Evolutionary conservation across 2,888 invertebrate species (phyloP), one percentile per base, ranked within the genome.

Genomic region (Sarcophaga subvicina): DNA sequence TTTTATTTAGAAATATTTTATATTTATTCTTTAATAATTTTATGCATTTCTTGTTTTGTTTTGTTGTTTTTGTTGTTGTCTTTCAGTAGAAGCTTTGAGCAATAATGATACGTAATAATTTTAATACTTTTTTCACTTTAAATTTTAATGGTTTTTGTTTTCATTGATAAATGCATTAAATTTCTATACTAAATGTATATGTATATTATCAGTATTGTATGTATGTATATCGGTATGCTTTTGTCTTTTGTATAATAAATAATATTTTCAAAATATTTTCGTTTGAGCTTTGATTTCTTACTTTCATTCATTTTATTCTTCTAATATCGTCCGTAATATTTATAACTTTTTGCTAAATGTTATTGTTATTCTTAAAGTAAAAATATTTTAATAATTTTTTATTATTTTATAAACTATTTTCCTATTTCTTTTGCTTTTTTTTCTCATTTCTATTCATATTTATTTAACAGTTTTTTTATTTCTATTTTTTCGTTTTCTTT

Each of bases 1-100:
- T 76, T 47, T 62, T 1, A 54, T 60, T 63, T 70, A 6, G 64
- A 71, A 76, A 67, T 59, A 45, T 45, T 73, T n/a, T 67, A 66
- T 64, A 27, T 59, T 37, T 49, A 22, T 63, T 72, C 2, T 77
- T 64, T 75, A 59, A 49, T 72, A n/a, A 25, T 20, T 70, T 75
- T 70, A 4, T 73, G 27, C 54, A 59, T 76, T 83, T 62, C 54
- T 67, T 63, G 3, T n/a, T 75, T 80, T 70, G 60, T 37, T 37
- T 37, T 37, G 37, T 37, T 37, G 37, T 1, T 37, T 8, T 37
- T 37, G 37, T 37, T 37, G 37, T 37, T 37, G 37, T 37, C 37
- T 37, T 37, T 37, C 37, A 66, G 17, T 83, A 71, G 59, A 84
- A 87, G 87, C 87, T 84, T 87, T 87, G 83, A 87, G 87, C 87